Percentiles rank a stretch among this genome's conserved stretches.
These are phyloP conservation scores for Antechinus stuartii DNA, from an alignment of 2,113 vertebrate species.

Conservation along the genomic window DNA sequence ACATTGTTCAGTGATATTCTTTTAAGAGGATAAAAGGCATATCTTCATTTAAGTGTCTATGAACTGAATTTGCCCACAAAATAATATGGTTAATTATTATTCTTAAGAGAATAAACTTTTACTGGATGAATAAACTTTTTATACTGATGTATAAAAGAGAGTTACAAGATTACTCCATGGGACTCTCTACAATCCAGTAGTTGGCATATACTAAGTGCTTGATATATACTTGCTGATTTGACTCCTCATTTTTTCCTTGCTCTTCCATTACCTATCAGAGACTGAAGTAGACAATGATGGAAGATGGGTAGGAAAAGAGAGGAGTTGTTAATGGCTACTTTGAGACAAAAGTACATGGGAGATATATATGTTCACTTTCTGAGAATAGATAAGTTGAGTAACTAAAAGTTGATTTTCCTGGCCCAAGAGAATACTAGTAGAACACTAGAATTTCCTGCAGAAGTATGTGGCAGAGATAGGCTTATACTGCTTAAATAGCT, in stretches of 20 bases:
- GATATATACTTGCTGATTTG: neutral
- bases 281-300: neutral
- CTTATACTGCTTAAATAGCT: neutral
- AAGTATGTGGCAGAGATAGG: neutral
- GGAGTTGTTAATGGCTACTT: neutral
- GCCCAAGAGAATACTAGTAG: neutral
- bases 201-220: neutral
- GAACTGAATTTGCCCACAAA: neutral
- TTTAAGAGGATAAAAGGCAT: neutral
- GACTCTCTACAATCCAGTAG: neutral
- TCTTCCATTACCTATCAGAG: neutral
- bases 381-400: neutral
- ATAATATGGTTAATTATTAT: neutral
- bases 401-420: neutral
- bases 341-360: neutral
- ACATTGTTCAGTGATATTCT: neutral
- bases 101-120: neutral
- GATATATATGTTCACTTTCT: neutral
- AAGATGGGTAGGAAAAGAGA: neutral
- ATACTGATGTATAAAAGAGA: neutral
- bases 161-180: neutral
- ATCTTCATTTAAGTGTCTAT: neutral
- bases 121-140: neutral
- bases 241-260: neutral
- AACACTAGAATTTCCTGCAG: neutral